These are phyloP conservation scores for Dendrocopos noguchii DNA, from an alignment of 2,113 vertebrate species.

Conservation along the genomic window DNA sequence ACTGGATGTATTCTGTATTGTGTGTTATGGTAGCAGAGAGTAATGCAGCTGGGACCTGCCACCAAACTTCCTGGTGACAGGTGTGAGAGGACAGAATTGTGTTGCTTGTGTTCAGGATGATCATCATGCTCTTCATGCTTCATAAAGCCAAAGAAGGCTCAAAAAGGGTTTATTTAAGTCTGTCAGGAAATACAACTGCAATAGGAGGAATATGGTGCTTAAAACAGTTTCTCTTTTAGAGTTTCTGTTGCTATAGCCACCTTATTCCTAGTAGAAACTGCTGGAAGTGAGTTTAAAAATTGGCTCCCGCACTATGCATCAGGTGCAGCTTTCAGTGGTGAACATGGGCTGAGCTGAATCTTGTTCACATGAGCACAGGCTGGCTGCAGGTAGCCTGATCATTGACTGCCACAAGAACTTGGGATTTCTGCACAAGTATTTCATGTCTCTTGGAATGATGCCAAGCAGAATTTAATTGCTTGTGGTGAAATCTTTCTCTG, in stretches of 20 bases:
- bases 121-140: background rate
- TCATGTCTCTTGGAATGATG: background rate
- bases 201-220: slow-evolving; percentile 2
- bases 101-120: background rate
- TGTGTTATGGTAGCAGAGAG: background rate
- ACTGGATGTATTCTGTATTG: too few relatives aligned
- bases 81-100: background rate
- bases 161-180: background rate
- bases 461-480: slow-evolving; percentile 31
- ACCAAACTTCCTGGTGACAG: background rate
- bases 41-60: background rate
- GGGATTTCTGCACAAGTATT: background rate
- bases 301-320: background rate
- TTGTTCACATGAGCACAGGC: background rate
- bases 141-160: background rate
- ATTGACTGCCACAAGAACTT: background rate
- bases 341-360: background rate
- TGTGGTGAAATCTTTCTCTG: slow-evolving; percentile 21
- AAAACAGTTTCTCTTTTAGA: background rate
- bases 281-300: background rate
- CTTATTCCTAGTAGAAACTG: background rate
- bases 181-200: background rate
- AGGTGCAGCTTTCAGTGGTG: background rate
- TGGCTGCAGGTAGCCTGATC: background rate
- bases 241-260: background rate